phyloP scores from a whole-genome alignment of 2,888 invertebrate genomes.

The Creontiades dilutus region DNA sequence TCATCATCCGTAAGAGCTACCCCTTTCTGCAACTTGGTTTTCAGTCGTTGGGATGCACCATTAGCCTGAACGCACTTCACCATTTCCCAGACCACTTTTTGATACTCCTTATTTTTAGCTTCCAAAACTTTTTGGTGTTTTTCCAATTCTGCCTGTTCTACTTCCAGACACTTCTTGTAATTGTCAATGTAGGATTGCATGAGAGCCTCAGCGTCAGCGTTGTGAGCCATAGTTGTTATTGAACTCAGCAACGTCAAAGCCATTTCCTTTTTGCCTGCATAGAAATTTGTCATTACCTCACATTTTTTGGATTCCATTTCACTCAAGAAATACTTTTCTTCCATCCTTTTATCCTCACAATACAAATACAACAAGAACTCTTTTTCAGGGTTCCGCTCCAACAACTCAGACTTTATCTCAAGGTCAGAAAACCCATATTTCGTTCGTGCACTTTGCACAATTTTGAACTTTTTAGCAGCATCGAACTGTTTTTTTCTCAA shows the following conservation, averaged over 20 bases:
- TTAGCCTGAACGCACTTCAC: not conserved
- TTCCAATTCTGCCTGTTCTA: not conserved
- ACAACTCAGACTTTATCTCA: not conserved
- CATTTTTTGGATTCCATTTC: constrained; percentile 29
- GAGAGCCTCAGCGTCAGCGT: not conserved
- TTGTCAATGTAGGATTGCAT: not conserved
- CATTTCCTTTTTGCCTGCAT: not conserved
- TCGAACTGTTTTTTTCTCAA: constrained; percentile 3
- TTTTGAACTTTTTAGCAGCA: not conserved
- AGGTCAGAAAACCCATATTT: not conserved
- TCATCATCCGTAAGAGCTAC: not conserved
- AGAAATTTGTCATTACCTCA: not conserved
- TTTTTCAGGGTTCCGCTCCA: not conserved
- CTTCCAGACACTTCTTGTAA: not conserved
- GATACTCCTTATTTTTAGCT: constrained; percentile 1
- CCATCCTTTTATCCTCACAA: constrained; percentile 23
- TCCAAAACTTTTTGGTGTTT: not conserved
- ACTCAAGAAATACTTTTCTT: constrained; percentile 40
- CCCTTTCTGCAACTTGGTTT: constrained; percentile 7
- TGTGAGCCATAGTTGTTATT: not conserved
- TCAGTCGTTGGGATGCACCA: not conserved
- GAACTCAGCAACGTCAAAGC: not conserved
- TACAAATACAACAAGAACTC: constrained; percentile 12
- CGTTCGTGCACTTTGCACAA: not conserved
- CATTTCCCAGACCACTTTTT: not conserved